Conservation (phyloP, 2,113 vertebrate species). For the Macrotus californicus region DNA sequence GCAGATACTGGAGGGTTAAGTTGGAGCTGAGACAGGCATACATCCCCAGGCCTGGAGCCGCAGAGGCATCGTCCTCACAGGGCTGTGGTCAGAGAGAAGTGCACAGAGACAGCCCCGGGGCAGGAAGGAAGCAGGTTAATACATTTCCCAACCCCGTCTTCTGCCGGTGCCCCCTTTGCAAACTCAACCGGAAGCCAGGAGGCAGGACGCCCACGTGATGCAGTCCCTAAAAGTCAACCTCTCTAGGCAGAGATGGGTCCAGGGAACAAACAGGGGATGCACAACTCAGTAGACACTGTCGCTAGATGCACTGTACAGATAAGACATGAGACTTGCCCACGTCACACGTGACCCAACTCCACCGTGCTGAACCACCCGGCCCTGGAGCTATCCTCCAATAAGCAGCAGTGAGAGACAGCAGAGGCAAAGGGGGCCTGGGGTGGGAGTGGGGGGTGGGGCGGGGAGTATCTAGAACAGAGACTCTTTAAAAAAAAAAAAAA, state of each 20-base stretch:
- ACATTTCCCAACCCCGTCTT: neutral
- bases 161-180: neutral
- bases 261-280: neutral
- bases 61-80: neutral
- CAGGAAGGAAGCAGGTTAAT: neutral
- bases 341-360: neutral
- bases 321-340: neutral
- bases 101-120: neutral
- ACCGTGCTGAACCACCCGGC: accelerated
- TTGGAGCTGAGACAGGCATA: neutral
- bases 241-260: neutral
- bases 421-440: accelerated
- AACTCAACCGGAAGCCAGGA: neutral
- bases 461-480: neutral
- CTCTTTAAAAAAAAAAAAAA: neutral
- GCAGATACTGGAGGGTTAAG: neutral
- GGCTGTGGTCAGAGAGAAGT: neutral
- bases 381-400: accelerated
- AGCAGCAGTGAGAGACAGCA: neutral
- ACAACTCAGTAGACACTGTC: neutral
- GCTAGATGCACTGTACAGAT: neutral
- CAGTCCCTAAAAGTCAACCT: neutral
- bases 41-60: neutral
- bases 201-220: neutral
- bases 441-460: too few relatives aligned